Conservation (phyloP, 30 jellyfish, hydroid and myxozoan genomes). For the Calvadosia cruxmelitensis region DNA sequence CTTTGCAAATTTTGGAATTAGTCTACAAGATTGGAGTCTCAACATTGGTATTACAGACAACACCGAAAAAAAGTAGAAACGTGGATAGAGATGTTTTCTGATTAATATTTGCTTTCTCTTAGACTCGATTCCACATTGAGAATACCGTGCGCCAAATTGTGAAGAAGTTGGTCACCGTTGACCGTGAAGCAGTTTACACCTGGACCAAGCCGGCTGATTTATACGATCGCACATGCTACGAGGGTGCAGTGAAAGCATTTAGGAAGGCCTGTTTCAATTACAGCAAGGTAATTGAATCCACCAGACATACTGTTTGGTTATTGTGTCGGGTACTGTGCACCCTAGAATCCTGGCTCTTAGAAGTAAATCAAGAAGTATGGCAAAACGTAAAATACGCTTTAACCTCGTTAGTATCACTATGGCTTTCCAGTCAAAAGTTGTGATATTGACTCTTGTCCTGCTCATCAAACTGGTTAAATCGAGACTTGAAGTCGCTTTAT, state of each 20-base stretch:
- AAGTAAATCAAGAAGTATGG: constrained; percentile 1
- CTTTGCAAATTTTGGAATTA: too few relatives aligned
- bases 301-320: background rate
- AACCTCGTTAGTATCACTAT: background rate
- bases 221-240: constrained; percentile 40
- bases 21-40: too few relatives aligned
- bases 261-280: constrained; percentile 57
- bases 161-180: constrained; percentile 28
- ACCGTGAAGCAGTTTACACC: constrained; percentile 7
- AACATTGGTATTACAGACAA: too few relatives aligned
- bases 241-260: constrained; percentile 45
- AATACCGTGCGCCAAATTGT: constrained; percentile 48
- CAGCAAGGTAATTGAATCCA: constrained; percentile 40
- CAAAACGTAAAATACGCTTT: background rate
- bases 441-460: too few relatives aligned
- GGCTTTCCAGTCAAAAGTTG: background rate
- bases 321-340: background rate
- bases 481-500: background rate
- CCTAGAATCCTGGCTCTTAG: too few relatives aligned
- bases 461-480: too few relatives aligned
- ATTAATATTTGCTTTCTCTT: background rate
- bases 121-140: constrained; percentile 55
- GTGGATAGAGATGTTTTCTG: too few relatives aligned
- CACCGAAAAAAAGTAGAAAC: too few relatives aligned
- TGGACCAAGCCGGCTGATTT: constrained; percentile 42